phyloP scores from a whole-genome alignment of 1,140 invertebrate genomes.

The Sesamia nonagrioides region DNA sequence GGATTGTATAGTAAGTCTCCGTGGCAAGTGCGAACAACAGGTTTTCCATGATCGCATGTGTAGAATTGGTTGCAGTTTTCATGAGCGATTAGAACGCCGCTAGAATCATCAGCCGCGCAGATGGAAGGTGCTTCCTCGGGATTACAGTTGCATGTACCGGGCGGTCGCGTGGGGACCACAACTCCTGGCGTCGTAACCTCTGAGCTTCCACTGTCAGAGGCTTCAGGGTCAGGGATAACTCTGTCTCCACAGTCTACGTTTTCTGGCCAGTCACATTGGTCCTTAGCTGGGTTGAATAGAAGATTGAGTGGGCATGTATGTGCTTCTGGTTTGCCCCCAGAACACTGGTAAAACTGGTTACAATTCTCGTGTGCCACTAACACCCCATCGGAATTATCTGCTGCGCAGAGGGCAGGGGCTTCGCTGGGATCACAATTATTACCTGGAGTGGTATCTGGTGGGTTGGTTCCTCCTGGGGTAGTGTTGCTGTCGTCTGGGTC shows the following conservation, averaged over 20 bases:
- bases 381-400: conserved; percentile 51
- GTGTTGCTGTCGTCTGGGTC: conserved; percentile 7
- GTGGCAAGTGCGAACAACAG: conserved; percentile 45
- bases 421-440: conserved; percentile 45
- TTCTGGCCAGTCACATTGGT: conserved; percentile 87
- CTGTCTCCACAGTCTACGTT: conserved; percentile 81
- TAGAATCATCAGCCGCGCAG: conserved; percentile 48
- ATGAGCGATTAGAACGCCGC: conserved; percentile 49
- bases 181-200: background rate
- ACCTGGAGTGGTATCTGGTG: conserved; percentile 4
- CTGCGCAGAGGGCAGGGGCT: conserved; percentile 42
- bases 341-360: conserved; percentile 50
- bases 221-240: conserved; percentile 46
- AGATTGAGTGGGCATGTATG: conserved; percentile 35
- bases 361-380: conserved; percentile 52
- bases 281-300: conserved; percentile 48
- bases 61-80: conserved; percentile 55
- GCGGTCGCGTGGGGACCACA: background rate
- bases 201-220: background rate
- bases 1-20: conserved; percentile 49
- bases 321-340: conserved; percentile 33
- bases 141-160: conserved; percentile 41
- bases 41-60: conserved; percentile 42
- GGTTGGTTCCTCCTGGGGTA: background rate
- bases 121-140: conserved; percentile 32